Percentiles rank a stretch among this genome's conserved stretches.
Conservation (phyloP, 2,888 invertebrate genomes). For the Himalopsyche anomala region DNA sequence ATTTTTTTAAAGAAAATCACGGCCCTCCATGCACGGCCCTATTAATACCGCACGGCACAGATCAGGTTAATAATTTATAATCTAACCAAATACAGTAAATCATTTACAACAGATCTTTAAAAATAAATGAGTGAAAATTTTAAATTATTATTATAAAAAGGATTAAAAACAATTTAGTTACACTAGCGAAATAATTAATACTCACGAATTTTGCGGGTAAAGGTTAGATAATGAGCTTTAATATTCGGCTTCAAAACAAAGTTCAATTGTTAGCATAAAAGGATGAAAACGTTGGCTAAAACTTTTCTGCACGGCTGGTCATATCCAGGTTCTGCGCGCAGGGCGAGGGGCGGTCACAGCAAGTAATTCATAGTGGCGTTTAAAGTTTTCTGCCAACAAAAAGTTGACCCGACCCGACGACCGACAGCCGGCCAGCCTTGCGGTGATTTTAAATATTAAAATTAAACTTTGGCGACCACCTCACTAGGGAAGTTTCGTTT, state of each 20-base stretch:
- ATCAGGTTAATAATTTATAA: too few relatives aligned
- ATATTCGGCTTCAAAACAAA: constrained; percentile 30
- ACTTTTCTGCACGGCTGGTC: constrained; percentile 27
- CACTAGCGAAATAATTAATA: neutral
- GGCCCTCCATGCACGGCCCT: too few relatives aligned
- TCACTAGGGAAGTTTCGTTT: neutral
- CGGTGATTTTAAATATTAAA: constrained; percentile 43
- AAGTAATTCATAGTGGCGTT: constrained; percentile 42
- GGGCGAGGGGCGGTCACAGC: neutral
- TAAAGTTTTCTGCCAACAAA: constrained; percentile 35
- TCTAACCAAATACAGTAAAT: too few relatives aligned
- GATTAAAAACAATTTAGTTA: neutral
- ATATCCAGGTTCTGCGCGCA: neutral
- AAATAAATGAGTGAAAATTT: too few relatives aligned
- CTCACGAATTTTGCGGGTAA: neutral
- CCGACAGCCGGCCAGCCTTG: constrained; percentile 2
- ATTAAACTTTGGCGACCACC: constrained; percentile 4
- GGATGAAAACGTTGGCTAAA: neutral
- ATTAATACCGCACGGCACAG: too few relatives aligned
- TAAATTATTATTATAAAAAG: too few relatives aligned
- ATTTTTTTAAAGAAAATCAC: too few relatives aligned
- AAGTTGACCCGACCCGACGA: constrained; percentile 5
- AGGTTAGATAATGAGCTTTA: constrained; percentile 10
- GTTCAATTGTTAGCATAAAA: constrained; percentile 26
- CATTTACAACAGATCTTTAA: too few relatives aligned